Evolutionary conservation across 2,888 invertebrate genomes (phyloP).

Genomic region (Ferdinandea cuprea): DNA sequence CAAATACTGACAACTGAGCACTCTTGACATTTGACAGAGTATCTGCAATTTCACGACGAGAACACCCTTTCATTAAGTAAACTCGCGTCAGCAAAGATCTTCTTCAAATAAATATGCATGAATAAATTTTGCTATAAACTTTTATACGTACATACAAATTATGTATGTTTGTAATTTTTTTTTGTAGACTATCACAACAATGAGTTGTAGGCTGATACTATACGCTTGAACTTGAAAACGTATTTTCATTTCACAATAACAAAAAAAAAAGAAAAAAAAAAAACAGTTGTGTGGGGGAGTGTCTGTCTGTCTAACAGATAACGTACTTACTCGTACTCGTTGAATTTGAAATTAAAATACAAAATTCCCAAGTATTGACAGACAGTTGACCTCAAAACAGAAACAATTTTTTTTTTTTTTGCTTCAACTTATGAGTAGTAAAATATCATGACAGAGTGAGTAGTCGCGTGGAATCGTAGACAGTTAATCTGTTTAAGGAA

Average conservation of each 20-base stretch:
- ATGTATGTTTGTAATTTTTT: too few species aligned
- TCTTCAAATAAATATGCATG: neutral
- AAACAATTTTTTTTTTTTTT: neutral
- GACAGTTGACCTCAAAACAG: slow-evolving; percentile 43
- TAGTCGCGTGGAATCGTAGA: slow-evolving; percentile 13
- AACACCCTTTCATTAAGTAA: slow-evolving; percentile 6
- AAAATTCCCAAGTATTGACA: slow-evolving; percentile 26
- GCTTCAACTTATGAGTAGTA: slow-evolving; percentile 1
- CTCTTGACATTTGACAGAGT: neutral
- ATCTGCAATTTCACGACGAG: neutral
- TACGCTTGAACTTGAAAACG: slow-evolving; percentile 11
- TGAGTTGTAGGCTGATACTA: slow-evolving; percentile 10
- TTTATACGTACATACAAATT: too few species aligned
- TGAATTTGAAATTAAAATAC: slow-evolving; percentile 8
- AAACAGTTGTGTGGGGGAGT: slow-evolving; percentile 38
- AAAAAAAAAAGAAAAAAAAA: slow-evolving; percentile 5
- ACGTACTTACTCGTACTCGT: neutral
- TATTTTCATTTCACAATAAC: neutral
- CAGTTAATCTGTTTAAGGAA: slow-evolving; percentile 13
- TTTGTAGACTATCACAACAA: slow-evolving; percentile 15
- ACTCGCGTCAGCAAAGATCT: neutral
- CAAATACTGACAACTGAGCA: slow-evolving; percentile 1
- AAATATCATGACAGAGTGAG: slow-evolving; percentile 20
- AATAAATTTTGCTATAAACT: too few species aligned
- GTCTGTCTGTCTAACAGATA: slow-evolving; percentile 43